phyloP scores from a whole-genome alignment of 1,140 invertebrate species.

The Drosophila sp. region DNA sequence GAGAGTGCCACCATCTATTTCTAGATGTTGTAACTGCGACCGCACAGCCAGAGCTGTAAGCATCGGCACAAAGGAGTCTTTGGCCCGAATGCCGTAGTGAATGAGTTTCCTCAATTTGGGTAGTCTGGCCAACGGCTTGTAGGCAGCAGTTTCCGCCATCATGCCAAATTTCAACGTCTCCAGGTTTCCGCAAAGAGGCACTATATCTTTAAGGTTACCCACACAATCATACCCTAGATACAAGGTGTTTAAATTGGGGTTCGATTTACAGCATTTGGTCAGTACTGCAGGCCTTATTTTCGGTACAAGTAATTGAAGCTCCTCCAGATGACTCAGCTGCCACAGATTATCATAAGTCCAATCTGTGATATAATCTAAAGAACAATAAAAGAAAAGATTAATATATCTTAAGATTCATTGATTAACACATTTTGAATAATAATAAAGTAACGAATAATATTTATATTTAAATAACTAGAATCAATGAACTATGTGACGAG shows the following conservation, averaged over 20 bases:
- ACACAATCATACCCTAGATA: constrained; percentile 52
- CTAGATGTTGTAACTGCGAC: constrained; percentile 38
- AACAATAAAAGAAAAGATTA: background rate
- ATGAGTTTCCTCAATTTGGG: constrained; percentile 43
- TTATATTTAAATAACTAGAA: no score
- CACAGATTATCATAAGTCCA: constrained; percentile 32
- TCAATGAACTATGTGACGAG: no score
- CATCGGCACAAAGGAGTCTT: constrained; percentile 54
- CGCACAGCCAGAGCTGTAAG: constrained; percentile 38
- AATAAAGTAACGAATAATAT: no score
- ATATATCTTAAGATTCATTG: no score
- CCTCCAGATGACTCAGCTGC: constrained; percentile 30
- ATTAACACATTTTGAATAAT: no score
- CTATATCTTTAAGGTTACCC: constrained; percentile 43
- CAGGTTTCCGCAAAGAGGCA: constrained; percentile 49
- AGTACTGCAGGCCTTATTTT: constrained; percentile 21
- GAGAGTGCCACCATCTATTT: constrained; percentile 63
- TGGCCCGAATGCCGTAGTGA: constrained; percentile 50
- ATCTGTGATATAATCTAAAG: no score
- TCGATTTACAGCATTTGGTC: constrained; percentile 56
- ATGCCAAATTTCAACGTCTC: constrained; percentile 58
- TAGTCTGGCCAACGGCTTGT: constrained; percentile 39
- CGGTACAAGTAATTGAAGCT: constrained; percentile 35
- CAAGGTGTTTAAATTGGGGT: constrained; percentile 36
- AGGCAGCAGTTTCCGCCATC: constrained; percentile 43